Percentiles rank a stretch among this genome's conserved stretches.
Conservation (phyloP, 2,113 vertebrate genomes). For the Spheniscus mendiculus region DNA sequence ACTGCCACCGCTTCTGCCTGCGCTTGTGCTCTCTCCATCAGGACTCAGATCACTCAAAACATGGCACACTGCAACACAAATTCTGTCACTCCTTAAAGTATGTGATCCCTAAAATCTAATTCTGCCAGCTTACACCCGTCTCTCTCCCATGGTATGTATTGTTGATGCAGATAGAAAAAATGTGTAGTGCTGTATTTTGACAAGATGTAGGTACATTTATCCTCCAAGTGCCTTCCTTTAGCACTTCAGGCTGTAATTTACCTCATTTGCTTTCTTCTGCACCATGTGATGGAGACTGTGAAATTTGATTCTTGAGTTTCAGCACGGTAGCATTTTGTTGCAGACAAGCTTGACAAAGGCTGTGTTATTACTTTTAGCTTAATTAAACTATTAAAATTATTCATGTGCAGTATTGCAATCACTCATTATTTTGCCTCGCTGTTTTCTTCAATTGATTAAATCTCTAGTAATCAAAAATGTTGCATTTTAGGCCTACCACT, state of each 20-base stretch:
- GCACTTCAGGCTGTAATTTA: background rate
- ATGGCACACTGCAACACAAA: background rate
- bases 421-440: background rate
- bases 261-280: background rate
- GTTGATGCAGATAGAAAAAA: background rate
- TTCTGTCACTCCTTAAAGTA: background rate
- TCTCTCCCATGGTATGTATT: background rate
- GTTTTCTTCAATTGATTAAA: constrained; percentile 29
- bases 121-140: background rate
- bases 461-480: background rate
- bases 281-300: background rate
- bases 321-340: background rate
- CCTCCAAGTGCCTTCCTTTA: background rate
- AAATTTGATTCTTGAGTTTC: background rate
- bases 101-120: background rate
- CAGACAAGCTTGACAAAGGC: background rate
- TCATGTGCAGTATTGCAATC: background rate
- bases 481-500: background rate
- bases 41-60: background rate
- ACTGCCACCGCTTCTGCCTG: background rate
- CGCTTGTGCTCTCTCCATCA: background rate
- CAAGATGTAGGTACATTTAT: background rate
- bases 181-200: background rate
- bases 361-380: background rate
- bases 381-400: constrained; percentile 4